Conservation (phyloP, 2,113 vertebrate species). For the Engraulis encrasicolus region DNA sequence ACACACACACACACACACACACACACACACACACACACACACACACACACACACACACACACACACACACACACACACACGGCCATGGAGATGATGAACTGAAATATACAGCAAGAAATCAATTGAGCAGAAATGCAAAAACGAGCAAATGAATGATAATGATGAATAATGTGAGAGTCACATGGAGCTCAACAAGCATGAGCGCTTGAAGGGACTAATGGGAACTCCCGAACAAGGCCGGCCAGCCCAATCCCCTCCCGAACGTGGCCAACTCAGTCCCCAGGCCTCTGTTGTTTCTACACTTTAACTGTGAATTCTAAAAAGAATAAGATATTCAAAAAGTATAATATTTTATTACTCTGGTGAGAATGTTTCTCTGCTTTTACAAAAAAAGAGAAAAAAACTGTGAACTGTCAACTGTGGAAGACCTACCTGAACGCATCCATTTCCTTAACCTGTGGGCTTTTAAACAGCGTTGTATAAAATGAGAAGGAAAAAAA, state of each 20-base stretch:
- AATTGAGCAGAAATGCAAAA: not conserved
- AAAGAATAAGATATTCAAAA: constrained; percentile 78
- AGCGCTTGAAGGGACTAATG: not conserved
- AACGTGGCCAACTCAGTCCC: constrained; percentile 14
- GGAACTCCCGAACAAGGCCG: not conserved
- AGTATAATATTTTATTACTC: constrained; percentile 97
- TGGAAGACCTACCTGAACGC: constrained; percentile 87
- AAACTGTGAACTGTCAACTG: constrained; percentile 89
- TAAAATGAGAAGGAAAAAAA: constrained; percentile 62
- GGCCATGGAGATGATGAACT: not conserved
- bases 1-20: constrained; percentile 42
- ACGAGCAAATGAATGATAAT: not conserved
- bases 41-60: too few relatives aligned
- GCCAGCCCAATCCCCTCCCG: constrained; percentile 18
- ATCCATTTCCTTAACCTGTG: constrained; percentile 85
- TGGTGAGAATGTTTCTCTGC: constrained; percentile 86
- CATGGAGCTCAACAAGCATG: not conserved
- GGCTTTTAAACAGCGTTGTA: constrained; percentile 90
- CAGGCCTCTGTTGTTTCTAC: constrained; percentile 82
- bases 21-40: too few relatives aligned
- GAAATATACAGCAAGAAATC: not conserved
- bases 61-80: too few relatives aligned
- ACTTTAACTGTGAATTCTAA: constrained; percentile 80
- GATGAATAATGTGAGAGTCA: not conserved
- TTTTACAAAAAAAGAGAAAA: constrained; percentile 95